Conservation (phyloP, 1,140 invertebrate genomes). For the Zaprionus davidi region DNA sequence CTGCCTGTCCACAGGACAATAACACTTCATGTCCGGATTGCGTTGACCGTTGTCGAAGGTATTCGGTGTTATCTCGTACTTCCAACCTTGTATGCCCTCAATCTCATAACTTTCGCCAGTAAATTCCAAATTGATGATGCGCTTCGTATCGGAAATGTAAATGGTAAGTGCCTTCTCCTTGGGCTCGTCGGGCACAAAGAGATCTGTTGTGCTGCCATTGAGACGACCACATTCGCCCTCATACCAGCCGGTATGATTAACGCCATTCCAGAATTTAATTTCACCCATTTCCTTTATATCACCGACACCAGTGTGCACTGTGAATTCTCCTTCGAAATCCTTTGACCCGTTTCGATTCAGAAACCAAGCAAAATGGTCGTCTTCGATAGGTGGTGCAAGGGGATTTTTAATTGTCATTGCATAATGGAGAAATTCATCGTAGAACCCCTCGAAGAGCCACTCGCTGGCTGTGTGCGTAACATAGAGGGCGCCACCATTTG, state of each 20-base stretch:
- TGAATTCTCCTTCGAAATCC: constrained; percentile 90
- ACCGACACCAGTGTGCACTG: constrained; percentile 88
- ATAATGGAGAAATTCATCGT: constrained; percentile 87
- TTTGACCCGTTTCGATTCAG: constrained; percentile 90
- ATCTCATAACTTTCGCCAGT: constrained; percentile 73
- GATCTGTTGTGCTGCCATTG: constrained; percentile 90
- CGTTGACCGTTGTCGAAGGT: constrained; percentile 89
- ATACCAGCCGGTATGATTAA: constrained; percentile 86
- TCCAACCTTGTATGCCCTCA: constrained; percentile 86
- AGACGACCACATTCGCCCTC: constrained; percentile 87
- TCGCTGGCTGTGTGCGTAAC: constrained; percentile 85
- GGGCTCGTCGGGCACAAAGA: constrained; percentile 89
- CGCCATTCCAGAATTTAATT: constrained; percentile 88
- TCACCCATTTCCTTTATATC: constrained; percentile 88
- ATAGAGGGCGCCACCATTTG: constrained; percentile 68
- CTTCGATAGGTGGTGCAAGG: constrained; percentile 88
- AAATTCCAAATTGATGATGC: constrained; percentile 85
- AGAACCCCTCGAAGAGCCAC: constrained; percentile 90
- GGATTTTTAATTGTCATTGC: constrained; percentile 85
- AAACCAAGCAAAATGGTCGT: constrained; percentile 91
- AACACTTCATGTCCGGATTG: constrained; percentile 86
- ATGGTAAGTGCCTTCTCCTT: constrained; percentile 86
- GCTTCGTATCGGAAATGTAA: constrained; percentile 89
- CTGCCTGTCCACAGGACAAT: constrained; percentile 77
- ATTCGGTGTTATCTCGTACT: constrained; percentile 86